Conservation (phyloP, 2,797 vertebrate genomes). For the Leptodactylus fallax region DNA sequence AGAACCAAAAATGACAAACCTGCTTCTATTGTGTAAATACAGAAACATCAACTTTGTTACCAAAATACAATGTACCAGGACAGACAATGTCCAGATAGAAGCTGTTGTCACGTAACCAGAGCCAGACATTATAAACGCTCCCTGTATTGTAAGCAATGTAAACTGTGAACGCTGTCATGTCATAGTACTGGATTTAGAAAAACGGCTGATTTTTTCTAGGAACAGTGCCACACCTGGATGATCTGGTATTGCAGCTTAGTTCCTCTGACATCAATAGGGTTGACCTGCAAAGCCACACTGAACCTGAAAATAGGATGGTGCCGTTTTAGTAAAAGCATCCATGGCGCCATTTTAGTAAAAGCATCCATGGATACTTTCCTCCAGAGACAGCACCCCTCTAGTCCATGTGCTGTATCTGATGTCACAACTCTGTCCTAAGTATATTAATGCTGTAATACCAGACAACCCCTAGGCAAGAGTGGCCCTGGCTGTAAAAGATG, state of each 20-base stretch:
- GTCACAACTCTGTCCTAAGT: too few species aligned
- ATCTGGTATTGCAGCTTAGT: neutral
- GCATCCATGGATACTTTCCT: too few species aligned
- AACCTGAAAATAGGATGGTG: neutral
- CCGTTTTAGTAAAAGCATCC: too few species aligned
- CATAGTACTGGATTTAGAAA: too few species aligned
- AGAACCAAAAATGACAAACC: neutral
- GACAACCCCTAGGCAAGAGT: too few species aligned
- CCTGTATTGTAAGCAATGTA: neutral
- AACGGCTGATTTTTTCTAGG: neutral
- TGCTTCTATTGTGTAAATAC: constrained; percentile 14
- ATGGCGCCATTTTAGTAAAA: too few species aligned
- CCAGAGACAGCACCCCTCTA: too few species aligned
- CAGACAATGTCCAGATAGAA: too few species aligned
- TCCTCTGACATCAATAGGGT: neutral
- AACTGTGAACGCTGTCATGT: too few species aligned
- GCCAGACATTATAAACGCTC: neutral
- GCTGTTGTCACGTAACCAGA: neutral
- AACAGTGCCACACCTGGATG: neutral
- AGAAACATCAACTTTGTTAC: neutral
- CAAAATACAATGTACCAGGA: neutral
- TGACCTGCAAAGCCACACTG: neutral
- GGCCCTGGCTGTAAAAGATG: too few species aligned
- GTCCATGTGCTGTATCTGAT: too few species aligned
- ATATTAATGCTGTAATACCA: too few species aligned